Percentiles rank a stretch among this genome's conserved stretches.
These are phyloP conservation scores for Panthera tigris DNA, from an alignment of 2,113 vertebrate species.

Conservation along the genomic window DNA sequence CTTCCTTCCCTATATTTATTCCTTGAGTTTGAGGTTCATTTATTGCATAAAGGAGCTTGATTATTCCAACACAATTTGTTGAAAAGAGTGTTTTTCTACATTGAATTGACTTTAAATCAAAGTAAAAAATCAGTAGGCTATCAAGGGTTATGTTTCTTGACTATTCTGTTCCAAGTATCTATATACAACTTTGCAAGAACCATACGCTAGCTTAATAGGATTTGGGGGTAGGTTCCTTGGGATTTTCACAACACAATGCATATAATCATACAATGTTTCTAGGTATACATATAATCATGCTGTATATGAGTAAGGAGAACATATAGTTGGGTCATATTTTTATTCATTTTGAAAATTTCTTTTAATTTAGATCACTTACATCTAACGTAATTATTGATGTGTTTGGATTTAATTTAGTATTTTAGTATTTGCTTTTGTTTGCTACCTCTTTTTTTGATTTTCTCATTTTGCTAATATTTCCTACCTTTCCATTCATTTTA, in stretches of 20 bases:
- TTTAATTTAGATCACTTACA: neutral
- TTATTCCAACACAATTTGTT: neutral
- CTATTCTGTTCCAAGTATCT: neutral
- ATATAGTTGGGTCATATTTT: neutral
- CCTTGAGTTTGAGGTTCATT: neutral
- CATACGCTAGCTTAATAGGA: neutral
- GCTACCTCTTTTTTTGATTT: neutral
- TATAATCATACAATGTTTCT: neutral
- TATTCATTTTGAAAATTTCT: neutral
- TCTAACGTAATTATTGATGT: neutral
- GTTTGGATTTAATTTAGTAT: neutral
- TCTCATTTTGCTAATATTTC: neutral
- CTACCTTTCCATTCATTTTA: neutral
- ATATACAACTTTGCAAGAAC: neutral
- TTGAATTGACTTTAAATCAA: neutral
- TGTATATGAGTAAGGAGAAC: neutral
- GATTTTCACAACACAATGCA: neutral
- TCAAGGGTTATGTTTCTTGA: neutral
- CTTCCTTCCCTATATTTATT: neutral
- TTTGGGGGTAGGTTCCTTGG: neutral
- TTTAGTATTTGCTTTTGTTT: neutral
- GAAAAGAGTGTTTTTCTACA: neutral
- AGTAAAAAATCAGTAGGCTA: neutral
- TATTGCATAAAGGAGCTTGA: neutral
- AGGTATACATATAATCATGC: neutral